These are phyloP conservation scores for Tychaedon coryphoeus DNA, from an alignment of 2,113 vertebrate species.

Conservation along the genomic window DNA sequence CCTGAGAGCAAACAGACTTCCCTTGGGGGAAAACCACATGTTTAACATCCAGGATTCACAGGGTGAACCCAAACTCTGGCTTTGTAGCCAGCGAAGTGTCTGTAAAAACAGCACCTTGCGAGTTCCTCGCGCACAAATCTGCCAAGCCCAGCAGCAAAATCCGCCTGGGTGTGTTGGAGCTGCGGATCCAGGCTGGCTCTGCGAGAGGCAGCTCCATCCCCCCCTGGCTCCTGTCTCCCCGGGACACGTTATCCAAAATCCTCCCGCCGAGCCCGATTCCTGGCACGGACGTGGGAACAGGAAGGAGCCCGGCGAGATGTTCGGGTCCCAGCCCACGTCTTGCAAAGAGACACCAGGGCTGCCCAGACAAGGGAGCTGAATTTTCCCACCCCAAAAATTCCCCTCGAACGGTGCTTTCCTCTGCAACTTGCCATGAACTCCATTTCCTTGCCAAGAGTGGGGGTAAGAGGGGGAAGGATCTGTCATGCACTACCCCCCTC, in stretches of 20 bases:
- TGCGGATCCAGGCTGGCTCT: not conserved
- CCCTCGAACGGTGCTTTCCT: not conserved
- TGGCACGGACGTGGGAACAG: constrained; percentile 30
- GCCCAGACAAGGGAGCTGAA: not conserved
- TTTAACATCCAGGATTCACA: accelerated
- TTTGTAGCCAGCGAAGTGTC: not conserved
- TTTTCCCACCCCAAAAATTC: not conserved
- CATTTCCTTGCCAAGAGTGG: not conserved
- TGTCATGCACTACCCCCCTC: not conserved
- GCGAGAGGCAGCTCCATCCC: not conserved
- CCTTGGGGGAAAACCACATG: accelerated
- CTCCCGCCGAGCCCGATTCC: not conserved
- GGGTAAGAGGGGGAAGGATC: not conserved
- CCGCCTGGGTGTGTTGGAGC: not conserved
- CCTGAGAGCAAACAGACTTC: not conserved
- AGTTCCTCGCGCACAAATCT: accelerated
- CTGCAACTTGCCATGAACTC: not conserved
- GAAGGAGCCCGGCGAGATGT: constrained; percentile 25
- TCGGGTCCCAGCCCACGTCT: constrained; percentile 1
- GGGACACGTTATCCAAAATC: not conserved
- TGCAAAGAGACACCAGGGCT: not conserved
- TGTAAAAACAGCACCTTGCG: not conserved
- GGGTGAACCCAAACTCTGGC: not conserved
- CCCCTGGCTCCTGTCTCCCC: not conserved
- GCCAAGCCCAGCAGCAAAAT: not conserved